phyloP scores from a whole-genome alignment of 2,888 invertebrate species.

The Noctuana brunneofusca region DNA sequence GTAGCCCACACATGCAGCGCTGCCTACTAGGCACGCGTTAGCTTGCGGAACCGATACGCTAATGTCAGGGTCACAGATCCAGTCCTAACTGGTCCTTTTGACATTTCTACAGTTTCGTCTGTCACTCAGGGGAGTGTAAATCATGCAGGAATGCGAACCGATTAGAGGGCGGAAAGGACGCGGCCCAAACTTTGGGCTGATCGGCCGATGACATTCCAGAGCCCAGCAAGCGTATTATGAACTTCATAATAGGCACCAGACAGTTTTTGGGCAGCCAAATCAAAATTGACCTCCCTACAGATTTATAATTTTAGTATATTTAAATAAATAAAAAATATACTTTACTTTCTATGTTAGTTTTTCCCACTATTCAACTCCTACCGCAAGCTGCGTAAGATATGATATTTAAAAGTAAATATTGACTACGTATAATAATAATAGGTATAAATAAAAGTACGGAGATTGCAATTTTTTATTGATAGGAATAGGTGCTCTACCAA shows the following conservation, averaged over 20 bases:
- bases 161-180: slow-evolving; percentile 45
- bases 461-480: no score
- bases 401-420: no score
- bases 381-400: no score
- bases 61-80: slow-evolving; percentile 61
- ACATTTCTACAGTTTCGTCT: slow-evolving; percentile 54
- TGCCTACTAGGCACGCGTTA: slow-evolving; percentile 40
- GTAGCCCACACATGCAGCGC: slow-evolving; percentile 22
- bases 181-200: slow-evolving; percentile 18
- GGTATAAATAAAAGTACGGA: no score
- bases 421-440: no score
- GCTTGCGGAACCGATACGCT: slow-evolving; percentile 41
- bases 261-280: no score
- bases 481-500: not conserved
- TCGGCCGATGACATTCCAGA: slow-evolving; percentile 27
- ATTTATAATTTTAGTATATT: no score
- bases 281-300: no score
- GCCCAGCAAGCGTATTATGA: not conserved
- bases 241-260: no score
- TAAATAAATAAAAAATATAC: no score
- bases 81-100: slow-evolving; percentile 58
- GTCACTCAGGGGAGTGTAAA: slow-evolving; percentile 45
- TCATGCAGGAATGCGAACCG: slow-evolving; percentile 48
- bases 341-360: no score
- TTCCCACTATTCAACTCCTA: no score